phyloP scores from a whole-genome alignment of 2,113 vertebrate genomes.

The Scytalopus superciliaris region DNA sequence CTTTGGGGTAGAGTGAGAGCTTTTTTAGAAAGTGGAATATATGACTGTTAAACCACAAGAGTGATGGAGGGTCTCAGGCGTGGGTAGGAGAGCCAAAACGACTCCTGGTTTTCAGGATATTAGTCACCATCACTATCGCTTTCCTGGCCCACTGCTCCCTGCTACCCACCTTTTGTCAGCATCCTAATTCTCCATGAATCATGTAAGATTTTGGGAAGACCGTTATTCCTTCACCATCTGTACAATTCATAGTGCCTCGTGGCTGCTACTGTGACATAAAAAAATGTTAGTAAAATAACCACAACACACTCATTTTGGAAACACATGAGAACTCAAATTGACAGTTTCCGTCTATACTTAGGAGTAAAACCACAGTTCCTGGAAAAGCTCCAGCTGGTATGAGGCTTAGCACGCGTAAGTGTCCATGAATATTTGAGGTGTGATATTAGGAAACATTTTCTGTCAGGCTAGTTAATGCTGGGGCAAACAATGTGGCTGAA shows the following conservation, averaged over 20 bases:
- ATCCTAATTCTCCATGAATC: conserved; percentile 24
- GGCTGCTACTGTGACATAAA: conserved; percentile 16
- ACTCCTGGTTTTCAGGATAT: conserved; percentile 48
- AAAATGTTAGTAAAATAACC: conserved; percentile 16
- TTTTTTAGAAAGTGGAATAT: conserved; percentile 58
- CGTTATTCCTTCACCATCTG: neutral
- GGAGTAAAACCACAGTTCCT: conserved; percentile 30
- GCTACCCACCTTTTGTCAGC: conserved; percentile 29
- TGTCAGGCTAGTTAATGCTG: neutral
- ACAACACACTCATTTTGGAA: conserved; percentile 50
- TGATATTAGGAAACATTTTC: conserved; percentile 2
- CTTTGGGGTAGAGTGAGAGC: neutral
- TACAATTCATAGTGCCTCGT: neutral
- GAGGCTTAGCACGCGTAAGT: neutral
- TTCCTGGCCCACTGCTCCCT: neutral
- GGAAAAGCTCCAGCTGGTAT: conserved; percentile 44
- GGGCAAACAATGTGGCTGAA: neutral
- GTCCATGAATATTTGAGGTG: conserved; percentile 19
- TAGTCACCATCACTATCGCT: conserved; percentile 24
- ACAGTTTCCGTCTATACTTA: conserved; percentile 48
- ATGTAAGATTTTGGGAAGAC: conserved; percentile 22
- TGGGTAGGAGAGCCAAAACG: neutral
- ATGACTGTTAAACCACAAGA: conserved; percentile 55
- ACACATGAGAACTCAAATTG: conserved; percentile 24
- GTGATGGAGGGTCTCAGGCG: neutral